phyloP scores from a whole-genome alignment of 1,140 invertebrate genomes.

The Tribolium castaneum region DNA sequence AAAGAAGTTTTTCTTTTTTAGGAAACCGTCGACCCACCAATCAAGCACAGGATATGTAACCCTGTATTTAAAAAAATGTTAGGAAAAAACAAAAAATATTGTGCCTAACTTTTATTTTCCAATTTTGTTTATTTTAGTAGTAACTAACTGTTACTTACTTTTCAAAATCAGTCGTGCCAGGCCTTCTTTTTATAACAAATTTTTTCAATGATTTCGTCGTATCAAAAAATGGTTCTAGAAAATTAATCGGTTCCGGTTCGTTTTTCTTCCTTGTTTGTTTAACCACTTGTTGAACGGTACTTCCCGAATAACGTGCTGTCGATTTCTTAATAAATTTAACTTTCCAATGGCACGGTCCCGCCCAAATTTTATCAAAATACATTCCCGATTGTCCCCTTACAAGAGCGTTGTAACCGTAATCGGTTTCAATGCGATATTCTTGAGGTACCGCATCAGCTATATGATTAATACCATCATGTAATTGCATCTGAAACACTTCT shows the following conservation, averaged over 20 bases:
- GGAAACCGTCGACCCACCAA: background rate
- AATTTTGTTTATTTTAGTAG: too few relatives aligned
- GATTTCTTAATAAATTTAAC: conserved; percentile 64
- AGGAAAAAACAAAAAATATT: background rate
- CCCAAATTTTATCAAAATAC: conserved; percentile 70
- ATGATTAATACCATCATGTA: conserved; percentile 48
- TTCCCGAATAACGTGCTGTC: conserved; percentile 21
- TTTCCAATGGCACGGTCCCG: conserved; percentile 81
- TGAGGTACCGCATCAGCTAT: conserved; percentile 65
- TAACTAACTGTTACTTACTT: conserved; percentile 45
- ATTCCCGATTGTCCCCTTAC: conserved; percentile 62
- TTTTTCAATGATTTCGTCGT: conserved; percentile 6
- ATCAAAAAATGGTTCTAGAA: background rate
- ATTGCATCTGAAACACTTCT: conserved; percentile 32
- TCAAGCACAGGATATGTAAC: conserved; percentile 40
- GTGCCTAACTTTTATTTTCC: background rate
- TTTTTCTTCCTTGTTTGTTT: background rate
- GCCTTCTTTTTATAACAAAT: conserved; percentile 35
- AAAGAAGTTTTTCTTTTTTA: conserved; percentile 7
- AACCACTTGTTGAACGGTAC: background rate
- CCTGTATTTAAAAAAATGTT: conserved; percentile 25
- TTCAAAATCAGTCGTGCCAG: background rate
- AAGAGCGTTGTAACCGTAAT: conserved; percentile 77
- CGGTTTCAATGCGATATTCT: conserved; percentile 64
- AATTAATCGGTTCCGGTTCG: background rate